A percentile compares a stretch with the other conserved stretches of the same genome.
These are phyloP conservation scores for Tiliqua scincoides DNA, from an alignment of 2,113 vertebrate species.

Conservation along the genomic window DNA sequence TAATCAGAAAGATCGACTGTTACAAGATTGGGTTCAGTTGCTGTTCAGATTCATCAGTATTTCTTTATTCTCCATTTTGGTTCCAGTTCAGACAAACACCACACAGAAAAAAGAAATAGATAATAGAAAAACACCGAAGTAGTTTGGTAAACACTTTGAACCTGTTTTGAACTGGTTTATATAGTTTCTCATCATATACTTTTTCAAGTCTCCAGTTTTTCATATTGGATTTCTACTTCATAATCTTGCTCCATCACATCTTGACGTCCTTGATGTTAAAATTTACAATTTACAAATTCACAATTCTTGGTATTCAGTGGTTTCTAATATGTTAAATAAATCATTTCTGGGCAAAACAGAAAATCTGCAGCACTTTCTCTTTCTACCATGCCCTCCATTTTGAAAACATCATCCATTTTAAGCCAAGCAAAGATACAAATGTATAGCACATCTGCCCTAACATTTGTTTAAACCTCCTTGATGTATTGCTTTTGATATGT, in stretches of 20 bases:
- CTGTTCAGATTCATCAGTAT: background rate
- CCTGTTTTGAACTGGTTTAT: background rate
- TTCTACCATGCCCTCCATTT: no score
- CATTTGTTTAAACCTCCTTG: no score
- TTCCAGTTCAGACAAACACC: background rate
- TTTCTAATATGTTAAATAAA: no score
- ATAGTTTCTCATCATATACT: background rate
- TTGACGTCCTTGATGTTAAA: no score
- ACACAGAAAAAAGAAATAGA: background rate
- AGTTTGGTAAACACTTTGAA: background rate
- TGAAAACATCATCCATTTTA: no score
- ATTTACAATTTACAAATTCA: no score
- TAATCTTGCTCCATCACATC: no score
- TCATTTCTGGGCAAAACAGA: no score
- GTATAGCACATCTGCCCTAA: background rate
- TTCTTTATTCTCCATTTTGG: background rate
- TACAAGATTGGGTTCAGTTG: background rate
- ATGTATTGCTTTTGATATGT: no score
- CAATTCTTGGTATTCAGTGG: no score
- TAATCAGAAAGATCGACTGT: background rate
- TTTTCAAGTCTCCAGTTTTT: background rate
- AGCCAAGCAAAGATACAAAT: background rate
- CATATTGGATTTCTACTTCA: background rate
- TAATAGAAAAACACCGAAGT: background rate
- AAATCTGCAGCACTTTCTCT: no score